Base-by-base conservation (phyloP, 2,888 invertebrate species). In the Drosophila demipolita region DNA sequence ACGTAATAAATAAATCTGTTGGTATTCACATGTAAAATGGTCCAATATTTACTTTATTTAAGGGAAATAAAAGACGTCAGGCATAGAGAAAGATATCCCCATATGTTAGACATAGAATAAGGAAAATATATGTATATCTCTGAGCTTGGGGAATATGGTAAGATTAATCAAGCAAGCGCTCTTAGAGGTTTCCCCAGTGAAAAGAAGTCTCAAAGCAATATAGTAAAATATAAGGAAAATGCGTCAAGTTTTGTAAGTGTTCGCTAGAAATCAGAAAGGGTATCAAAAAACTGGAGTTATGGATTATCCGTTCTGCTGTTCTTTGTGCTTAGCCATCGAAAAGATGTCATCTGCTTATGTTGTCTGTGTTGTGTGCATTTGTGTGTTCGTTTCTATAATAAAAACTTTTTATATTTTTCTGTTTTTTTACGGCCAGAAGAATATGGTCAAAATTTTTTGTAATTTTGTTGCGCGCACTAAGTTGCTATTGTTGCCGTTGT, bases 341-440 rank as follows among this genome's bases (percentile, higher is more conserved):
- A 55, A 64, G 42, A 40, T 61, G 50, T 57, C 45, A 45, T 45
- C 15, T 45, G 45, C 15, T 45, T 45, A 7, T 45, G 26, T 26
- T 49, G 23, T 26, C 48, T 49, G 48, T 40, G n/a, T 17, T 52
- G 33, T 42, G 15, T 52, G 50, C 32, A 45, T 57, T 8, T 71
- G 1, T 50, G 3, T 33, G 23, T 36, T 54, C 35, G 33, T 45
- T 57, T 26, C 48, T 42, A 48, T 48, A 57, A 48, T 63, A 36
- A 68, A 74, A 74, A 74, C 11, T 74, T 68, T 63, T 61, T 32
- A 32, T 26, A 23, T 45, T 35, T 29, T 61, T 55, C 23, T 35
- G 12, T 12, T 45, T 45, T 45, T 45, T 45, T 45, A 45, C 1
- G 45, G 7, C 20, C 20, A 45, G 20, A 15, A 45, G 20, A 45